Conservation (phyloP, 2,113 vertebrate genomes). For the Neomonachus schauinslandi region DNA sequence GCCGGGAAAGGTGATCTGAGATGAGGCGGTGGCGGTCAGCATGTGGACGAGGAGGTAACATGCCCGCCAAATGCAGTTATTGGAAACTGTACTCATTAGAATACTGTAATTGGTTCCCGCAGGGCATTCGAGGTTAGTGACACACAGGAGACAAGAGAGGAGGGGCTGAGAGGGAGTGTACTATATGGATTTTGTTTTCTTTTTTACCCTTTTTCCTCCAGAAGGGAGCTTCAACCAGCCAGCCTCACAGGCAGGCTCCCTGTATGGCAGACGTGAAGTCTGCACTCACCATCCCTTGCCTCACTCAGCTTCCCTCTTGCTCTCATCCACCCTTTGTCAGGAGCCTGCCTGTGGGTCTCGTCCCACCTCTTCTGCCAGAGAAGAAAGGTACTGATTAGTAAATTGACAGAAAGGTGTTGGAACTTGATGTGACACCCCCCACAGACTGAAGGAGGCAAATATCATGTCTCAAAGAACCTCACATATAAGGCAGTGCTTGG, state of each 20-base stretch:
- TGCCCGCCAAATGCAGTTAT: slow-evolving; percentile 73
- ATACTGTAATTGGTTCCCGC: slow-evolving; percentile 82
- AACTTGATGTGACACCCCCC: not conserved
- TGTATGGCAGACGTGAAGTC: not conserved
- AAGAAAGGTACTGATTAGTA: not conserved
- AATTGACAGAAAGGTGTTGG: not conserved
- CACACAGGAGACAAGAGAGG: slow-evolving; percentile 63
- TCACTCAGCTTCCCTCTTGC: not conserved
- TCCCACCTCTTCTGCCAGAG: not conserved
- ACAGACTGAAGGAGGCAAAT: not conserved
- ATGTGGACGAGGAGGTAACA: slow-evolving; percentile 65
- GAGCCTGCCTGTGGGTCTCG: not conserved
- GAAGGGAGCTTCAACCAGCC: not conserved
- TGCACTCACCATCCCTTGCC: accelerated
- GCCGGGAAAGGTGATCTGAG: slow-evolving; percentile 71
- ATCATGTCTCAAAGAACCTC: not conserved
- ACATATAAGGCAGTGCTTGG: not conserved
- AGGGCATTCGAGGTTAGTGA: slow-evolving; percentile 76
- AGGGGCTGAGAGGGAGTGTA: not conserved
- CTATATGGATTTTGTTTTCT: slow-evolving; percentile 30
- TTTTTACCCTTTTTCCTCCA: slow-evolving; percentile 45
- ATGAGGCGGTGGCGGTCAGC: slow-evolving; percentile 49
- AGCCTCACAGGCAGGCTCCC: not conserved
- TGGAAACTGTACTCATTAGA: slow-evolving; percentile 80
- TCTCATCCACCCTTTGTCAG: not conserved